Percentiles rank a stretch among this genome's conserved stretches.
Evolutionary conservation across 1,140 invertebrate species (phyloP).

Genomic region (Drosophila nigrodunni): DNA sequence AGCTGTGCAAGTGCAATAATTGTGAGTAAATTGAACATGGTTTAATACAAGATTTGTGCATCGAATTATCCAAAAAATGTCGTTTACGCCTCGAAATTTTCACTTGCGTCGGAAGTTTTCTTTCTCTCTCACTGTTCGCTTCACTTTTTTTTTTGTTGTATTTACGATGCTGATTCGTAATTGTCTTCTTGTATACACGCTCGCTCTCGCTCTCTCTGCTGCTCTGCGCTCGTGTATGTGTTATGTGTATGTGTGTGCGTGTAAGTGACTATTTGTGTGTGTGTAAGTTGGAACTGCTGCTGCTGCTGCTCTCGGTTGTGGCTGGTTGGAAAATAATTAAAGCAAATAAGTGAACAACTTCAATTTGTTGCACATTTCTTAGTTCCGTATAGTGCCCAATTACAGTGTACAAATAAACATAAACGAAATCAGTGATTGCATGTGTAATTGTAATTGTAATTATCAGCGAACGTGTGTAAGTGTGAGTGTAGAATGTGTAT

Average conservation of each 20-base stretch:
- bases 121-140: conserved; percentile 34
- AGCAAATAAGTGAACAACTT: conserved; percentile 63
- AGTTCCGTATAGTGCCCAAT: conserved; percentile 23
- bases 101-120: conserved; percentile 58
- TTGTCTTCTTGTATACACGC: conserved; percentile 74
- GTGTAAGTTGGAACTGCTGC: conserved; percentile 4
- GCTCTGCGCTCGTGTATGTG: conserved; percentile 29
- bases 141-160: conserved; percentile 52
- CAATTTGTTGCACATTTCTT: conserved; percentile 60
- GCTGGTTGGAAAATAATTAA: conserved; percentile 71
- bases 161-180: conserved; percentile 78
- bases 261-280: conserved; percentile 35
- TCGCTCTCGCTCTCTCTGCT: conserved; percentile 58
- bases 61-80: conserved; percentile 10
- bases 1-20: conserved; percentile 75
- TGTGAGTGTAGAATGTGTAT: conserved; percentile 5
- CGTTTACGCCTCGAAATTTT: conserved; percentile 45
- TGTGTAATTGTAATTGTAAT: neutral
- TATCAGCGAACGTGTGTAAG: too few relatives aligned
- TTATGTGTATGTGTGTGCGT: conserved; percentile 21
- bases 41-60: conserved; percentile 27
- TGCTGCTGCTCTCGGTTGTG: conserved; percentile 28
- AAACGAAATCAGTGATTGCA: conserved; percentile 26
- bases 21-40: conserved; percentile 58
- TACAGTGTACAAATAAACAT: conserved; percentile 20